Base-by-base conservation (phyloP, 2,888 invertebrate species). In the Lomographa bimaculata region DNA sequence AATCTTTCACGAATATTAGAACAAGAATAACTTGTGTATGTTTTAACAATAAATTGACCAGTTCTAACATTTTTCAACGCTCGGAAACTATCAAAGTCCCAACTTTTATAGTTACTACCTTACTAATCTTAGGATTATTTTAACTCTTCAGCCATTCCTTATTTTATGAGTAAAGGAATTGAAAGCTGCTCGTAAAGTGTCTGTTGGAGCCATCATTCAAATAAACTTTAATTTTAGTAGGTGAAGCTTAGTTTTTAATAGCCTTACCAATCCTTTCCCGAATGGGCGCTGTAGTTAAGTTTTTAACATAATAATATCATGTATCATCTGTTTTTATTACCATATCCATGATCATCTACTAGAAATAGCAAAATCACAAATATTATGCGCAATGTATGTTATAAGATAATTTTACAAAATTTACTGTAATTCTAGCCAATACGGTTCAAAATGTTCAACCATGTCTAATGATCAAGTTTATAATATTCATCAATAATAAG, bases 81-180 rank as follows among this genome's bases (percentile, higher is more conserved):
- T 28, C n/a, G 10, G n/a, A 20, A 7, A 11, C 35, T 25, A 23
- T 25, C 14, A 41, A 34, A 19, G 36, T 36, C 30, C 27, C 37
- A 39, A 36, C 28, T 29, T 45, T 41, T 36, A 38, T 28, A 30
- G 39, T 43, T 27, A 27, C 19, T 46, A 30, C 50, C 51, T 46
- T 46, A 40, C 48, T 46, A 44, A 26, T 10, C 19, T 35, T 25
- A 26, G 47, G 50, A 51, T 55, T 51, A 50, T 38, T 54, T 45
- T 43, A 48, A 55, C 53, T 49, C 48, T 37, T 48, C 24, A 42
- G 29, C 45, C 49, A 41, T 51, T 48, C 36, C 49, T 45, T 36
- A 46, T 41, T 57, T 60, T 55, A 58, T 44, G 45, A 48, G 50
- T 35, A 24, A 50, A 56, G 45, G 48, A 55, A 57, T 54, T 50